phyloP scores from a whole-genome alignment of 2,113 vertebrate species.

The Anser cygnoides region DNA sequence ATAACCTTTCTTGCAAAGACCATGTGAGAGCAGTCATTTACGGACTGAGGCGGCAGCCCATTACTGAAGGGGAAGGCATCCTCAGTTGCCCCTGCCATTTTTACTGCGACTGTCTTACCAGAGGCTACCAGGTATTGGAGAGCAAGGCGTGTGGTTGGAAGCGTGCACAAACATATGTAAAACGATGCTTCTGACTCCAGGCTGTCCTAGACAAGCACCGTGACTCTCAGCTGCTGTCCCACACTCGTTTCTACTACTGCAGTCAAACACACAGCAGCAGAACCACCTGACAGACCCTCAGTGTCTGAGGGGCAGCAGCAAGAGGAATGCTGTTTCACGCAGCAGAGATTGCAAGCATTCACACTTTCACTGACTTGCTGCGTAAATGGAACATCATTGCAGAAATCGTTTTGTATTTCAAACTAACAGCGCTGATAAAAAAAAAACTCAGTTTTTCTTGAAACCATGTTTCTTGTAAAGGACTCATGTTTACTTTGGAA shows the following conservation, averaged over 20 bases:
- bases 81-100: not conserved
- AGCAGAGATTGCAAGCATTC: not conserved
- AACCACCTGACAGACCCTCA: not conserved
- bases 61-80: not conserved
- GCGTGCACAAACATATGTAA: not conserved
- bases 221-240: not conserved
- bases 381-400: not conserved
- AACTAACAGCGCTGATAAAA: not conserved
- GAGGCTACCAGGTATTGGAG: not conserved
- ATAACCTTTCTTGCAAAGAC: not conserved
- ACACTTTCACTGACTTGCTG: not conserved
- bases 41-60: not conserved
- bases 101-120: accelerated
- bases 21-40: accelerated
- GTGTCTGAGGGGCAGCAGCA: not conserved
- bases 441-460: not conserved
- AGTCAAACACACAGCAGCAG: not conserved
- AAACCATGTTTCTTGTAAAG: not conserved
- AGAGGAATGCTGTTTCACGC: not conserved
- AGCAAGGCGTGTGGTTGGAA: not conserved
- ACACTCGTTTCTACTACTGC: not conserved
- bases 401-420: not conserved
- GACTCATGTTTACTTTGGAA: not conserved
- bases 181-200: not conserved
- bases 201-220: not conserved